Conservation (phyloP, 2,797 vertebrate species). For the Telmatherina bonti region DNA sequence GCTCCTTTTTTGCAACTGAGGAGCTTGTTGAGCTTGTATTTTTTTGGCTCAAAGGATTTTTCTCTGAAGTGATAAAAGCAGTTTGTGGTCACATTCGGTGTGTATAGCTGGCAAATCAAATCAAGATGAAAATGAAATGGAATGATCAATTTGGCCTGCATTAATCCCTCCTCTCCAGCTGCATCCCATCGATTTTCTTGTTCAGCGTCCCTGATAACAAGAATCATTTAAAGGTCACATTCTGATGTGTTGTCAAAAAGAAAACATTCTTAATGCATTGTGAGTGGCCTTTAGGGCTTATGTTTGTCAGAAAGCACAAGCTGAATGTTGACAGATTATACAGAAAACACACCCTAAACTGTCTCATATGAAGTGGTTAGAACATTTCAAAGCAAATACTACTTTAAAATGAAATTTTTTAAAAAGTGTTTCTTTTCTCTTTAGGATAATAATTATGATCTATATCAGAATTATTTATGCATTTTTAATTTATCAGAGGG, state of each 20-base stretch:
- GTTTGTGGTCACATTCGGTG: slow-evolving; percentile 78
- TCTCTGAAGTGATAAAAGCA: slow-evolving; percentile 77
- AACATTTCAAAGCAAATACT: slow-evolving; percentile 42
- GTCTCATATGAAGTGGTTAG: slow-evolving; percentile 26
- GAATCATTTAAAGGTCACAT: slow-evolving; percentile 85
- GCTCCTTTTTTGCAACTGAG: slow-evolving; percentile 66
- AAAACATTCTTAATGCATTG: slow-evolving; percentile 81
- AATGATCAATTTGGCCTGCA: slow-evolving; percentile 84
- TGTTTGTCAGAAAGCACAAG: slow-evolving; percentile 74
- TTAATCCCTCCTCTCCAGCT: slow-evolving; percentile 82
- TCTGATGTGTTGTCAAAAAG: slow-evolving; percentile 83
- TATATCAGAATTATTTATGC: slow-evolving; percentile 71
- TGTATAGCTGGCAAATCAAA: slow-evolving; percentile 77
- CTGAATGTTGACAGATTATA: slow-evolving; percentile 65
- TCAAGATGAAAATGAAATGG: slow-evolving; percentile 85
- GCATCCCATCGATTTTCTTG: slow-evolving; percentile 81
- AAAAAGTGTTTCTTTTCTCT: too few species aligned
- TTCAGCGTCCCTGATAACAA: slow-evolving; percentile 80
- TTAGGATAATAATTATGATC: slow-evolving; percentile 78
- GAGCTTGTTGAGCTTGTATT: slow-evolving; percentile 61
- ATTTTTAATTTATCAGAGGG: slow-evolving; percentile 79
- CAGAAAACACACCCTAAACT: slow-evolving; percentile 59
- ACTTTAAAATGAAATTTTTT: slow-evolving; percentile 33
- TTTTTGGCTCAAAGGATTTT: slow-evolving; percentile 61
- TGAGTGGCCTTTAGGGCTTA: slow-evolving; percentile 79